Evolutionary conservation across 2,113 vertebrate species (phyloP), one percentile per base, ranked within the genome.

Genomic region (Alces alces): DNA sequence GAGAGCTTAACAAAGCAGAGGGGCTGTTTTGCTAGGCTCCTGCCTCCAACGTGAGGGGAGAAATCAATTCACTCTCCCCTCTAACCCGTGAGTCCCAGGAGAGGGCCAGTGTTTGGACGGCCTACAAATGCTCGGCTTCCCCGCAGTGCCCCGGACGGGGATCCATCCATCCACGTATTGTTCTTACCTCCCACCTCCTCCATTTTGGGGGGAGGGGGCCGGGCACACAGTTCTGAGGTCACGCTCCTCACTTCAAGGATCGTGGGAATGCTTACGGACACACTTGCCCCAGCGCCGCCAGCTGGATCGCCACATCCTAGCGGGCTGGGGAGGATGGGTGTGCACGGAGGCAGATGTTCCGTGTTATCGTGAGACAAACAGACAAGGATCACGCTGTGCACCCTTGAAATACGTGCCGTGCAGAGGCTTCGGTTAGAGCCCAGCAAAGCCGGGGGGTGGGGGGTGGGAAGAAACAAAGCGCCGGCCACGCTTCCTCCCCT

Each of bases 101-200:
- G 78, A 86, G 89, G n/a, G 21, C 13, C 0, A 0, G 10, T 91
- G n/a, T 93, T 95, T 54, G 83, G 94, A 85, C 27, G 89, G 94
- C 93, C 92, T 36, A 13, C 0, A 39, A 50, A 82, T 36, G 93
- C 55, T 95, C 89, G 70, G 96, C 96, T 92, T 85, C 80, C 87
- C 86, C 47, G 78, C 97, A 83, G 87, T 4, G 80, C 76, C 87
- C 95, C 95, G 88, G 97, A 95, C 78, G 85, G 85, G 88, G 78
- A 96, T 58, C 61, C 54, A 91, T 92, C 96, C 86, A 21, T 66
- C 95, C 86, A 55, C 45, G 47, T 39, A 47, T 27, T 97, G 97
- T 91, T 98, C 94, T 96, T 91, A 97, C 95, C 97, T 98, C 98
- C 97, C 5, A 17, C 97, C 52, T 50, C 25, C 96, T 93, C 97